Conservation (phyloP, 2,797 vertebrate genomes). For the Helarctos malayanus region DNA sequence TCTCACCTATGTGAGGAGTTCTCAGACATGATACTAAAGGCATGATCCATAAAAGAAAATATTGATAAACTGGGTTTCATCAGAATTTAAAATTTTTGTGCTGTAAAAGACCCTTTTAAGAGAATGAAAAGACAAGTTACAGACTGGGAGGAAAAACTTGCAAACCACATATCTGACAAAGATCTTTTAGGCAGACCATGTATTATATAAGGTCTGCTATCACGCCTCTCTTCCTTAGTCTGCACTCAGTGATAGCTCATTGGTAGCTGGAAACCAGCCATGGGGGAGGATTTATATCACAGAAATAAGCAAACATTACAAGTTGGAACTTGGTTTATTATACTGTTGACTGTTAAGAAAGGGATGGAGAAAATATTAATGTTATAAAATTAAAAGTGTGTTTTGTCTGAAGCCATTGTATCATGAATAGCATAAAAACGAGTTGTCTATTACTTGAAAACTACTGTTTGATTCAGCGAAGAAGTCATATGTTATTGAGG, state of each 20-base stretch:
- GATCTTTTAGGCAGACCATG: not conserved
- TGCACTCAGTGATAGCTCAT: not conserved
- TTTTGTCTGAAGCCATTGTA: not conserved
- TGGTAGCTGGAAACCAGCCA: not conserved
- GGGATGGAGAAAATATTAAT: not conserved
- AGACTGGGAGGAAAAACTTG: not conserved
- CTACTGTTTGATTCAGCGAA: not conserved
- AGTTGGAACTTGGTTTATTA: not conserved
- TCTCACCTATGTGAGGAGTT: not conserved
- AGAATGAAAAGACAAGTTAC: not conserved
- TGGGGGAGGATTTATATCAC: not conserved
- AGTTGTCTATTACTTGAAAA: not conserved
- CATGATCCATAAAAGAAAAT: not conserved
- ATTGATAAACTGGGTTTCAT: not conserved
- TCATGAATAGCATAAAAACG: not conserved
- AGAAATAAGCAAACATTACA: not conserved
- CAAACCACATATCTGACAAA: not conserved
- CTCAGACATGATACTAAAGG: not conserved
- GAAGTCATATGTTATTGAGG: not conserved
- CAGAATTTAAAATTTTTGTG: slow-evolving; percentile 5
- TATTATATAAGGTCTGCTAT: not conserved
- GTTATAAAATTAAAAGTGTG: not conserved
- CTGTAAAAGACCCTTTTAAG: not conserved
- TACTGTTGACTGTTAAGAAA: not conserved
- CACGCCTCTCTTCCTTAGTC: not conserved